phyloP scores from a whole-genome alignment of 2,888 invertebrate genomes.

The Aleiodes testaceus region DNA sequence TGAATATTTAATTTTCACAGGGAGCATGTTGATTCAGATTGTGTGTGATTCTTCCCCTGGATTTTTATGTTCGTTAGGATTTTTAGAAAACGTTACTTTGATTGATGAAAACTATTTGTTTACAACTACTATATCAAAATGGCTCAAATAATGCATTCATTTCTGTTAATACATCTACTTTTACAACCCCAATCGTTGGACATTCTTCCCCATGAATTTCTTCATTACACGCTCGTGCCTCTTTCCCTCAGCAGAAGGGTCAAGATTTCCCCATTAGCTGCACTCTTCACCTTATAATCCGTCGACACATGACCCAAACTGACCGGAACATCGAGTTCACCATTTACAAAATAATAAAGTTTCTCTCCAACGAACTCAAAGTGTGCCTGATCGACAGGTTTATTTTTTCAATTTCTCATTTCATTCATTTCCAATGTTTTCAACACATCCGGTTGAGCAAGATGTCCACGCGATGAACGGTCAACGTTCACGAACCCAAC shows the following conservation, averaged over 20 bases:
- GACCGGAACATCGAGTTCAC: conserved; percentile 58
- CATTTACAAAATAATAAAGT: conserved; percentile 44
- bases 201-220: conserved; percentile 18
- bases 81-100: neutral
- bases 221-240: conserved; percentile 67
- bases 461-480: conserved; percentile 39
- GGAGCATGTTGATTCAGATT: neutral
- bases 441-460: conserved; percentile 50
- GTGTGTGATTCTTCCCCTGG: neutral
- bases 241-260: conserved; percentile 55
- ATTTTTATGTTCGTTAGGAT: neutral
- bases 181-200: conserved; percentile 40
- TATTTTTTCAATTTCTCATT: conserved; percentile 24
- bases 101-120: neutral
- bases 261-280: conserved; percentile 64
- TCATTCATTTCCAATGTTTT: conserved; percentile 21
- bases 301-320: conserved; percentile 63
- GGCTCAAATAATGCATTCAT: conserved; percentile 53
- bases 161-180: conserved; percentile 59
- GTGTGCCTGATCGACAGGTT: conserved; percentile 35
- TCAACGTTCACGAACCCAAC: conserved; percentile 50
- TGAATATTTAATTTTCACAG: conserved; percentile 25
- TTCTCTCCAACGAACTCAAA: conserved; percentile 37
- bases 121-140: neutral
- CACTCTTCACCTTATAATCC: conserved; percentile 64